These are phyloP conservation scores for Otolemur crassicaudatus DNA, from an alignment of 2,797 vertebrate genomes.

Conservation along the genomic window DNA sequence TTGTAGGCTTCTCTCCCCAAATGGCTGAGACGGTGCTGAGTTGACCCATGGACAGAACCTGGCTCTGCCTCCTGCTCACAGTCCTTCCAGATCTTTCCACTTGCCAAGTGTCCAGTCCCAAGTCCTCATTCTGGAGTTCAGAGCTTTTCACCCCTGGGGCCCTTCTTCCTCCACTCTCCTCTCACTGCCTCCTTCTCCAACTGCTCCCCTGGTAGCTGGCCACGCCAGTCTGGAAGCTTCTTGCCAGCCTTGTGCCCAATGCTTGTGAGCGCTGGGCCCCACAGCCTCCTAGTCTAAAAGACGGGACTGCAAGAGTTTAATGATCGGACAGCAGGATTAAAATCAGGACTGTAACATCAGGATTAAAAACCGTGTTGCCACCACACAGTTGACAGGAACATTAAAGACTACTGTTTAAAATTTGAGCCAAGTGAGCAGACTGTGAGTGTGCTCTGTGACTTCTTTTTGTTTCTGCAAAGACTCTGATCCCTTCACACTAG, in stretches of 20 bases:
- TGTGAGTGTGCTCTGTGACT: neutral
- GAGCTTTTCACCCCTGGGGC: neutral
- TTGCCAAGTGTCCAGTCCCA: neutral
- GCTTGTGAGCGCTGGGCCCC: neutral
- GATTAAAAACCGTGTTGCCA: neutral
- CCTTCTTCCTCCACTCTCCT: too few species aligned
- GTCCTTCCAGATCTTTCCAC: neutral
- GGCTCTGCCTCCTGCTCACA: neutral
- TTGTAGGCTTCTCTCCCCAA: neutral
- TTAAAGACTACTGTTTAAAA: neutral
- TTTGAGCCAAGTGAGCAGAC: accelerated
- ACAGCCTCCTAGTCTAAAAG: too few species aligned
- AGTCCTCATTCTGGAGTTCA: neutral
- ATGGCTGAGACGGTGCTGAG: neutral
- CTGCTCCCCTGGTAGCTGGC: neutral
- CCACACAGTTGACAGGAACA: neutral
- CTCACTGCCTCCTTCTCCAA: neutral
- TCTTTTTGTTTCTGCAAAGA: neutral
- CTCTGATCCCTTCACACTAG: neutral
- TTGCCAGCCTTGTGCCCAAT: accelerated
- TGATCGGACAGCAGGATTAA: neutral
- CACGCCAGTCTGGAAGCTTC: accelerated
- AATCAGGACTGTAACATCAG: neutral
- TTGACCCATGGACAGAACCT: neutral
- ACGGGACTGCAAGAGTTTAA: neutral